Conservation (phyloP, 2,113 vertebrate species). For the Ceyx cyanopectus region DNA sequence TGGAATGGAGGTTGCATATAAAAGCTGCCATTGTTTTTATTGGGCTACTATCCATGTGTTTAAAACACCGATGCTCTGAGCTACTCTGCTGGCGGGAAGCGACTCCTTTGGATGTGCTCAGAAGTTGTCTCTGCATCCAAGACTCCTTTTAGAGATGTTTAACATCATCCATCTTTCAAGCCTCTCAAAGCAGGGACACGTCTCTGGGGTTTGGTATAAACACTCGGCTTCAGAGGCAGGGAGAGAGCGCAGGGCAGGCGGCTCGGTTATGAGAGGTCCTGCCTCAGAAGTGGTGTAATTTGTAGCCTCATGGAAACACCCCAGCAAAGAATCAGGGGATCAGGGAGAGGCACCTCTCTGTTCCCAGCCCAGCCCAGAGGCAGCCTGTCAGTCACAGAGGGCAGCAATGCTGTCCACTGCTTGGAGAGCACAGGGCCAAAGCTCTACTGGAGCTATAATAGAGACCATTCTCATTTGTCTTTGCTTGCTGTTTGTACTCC, state of each 20-base stretch:
- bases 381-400: background rate
- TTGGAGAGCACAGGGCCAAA: background rate
- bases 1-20: background rate
- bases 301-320: background rate
- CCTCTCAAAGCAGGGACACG: background rate
- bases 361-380: background rate
- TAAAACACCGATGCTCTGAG: background rate
- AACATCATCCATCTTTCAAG: background rate
- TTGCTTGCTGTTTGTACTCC: background rate
- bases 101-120: background rate
- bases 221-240: fast-evolving
- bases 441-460: background rate
- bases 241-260: fast-evolving
- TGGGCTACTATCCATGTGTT: background rate
- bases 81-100: background rate
- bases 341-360: background rate
- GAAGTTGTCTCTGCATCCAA: background rate
- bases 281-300: background rate
- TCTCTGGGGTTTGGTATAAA: background rate
- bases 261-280: background rate
- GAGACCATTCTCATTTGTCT: background rate
- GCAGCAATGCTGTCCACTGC: background rate
- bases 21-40: background rate
- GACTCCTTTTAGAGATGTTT: background rate
- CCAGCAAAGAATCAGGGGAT: background rate